Evolutionary conservation across 2,797 vertebrate species (phyloP), one percentile per base, ranked within the genome.

Genomic region (Masticophis lateralis): DNA sequence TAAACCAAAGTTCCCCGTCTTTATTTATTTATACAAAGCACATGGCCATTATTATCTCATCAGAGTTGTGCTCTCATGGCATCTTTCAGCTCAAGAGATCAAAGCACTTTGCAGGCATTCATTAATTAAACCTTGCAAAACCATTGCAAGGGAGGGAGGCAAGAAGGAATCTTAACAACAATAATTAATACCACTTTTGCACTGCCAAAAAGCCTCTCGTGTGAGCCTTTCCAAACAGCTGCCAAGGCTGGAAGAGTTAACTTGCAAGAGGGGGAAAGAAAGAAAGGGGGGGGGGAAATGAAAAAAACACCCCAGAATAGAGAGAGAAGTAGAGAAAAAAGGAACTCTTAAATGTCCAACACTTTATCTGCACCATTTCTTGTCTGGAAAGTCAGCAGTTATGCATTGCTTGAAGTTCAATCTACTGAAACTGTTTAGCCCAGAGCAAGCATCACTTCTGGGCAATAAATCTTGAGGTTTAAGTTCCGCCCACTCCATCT

Each of bases 1-100:
- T 8, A 94, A 95, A 95, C 92, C 95, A 93, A 96, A 93, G 92
- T 94, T 96, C 94, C 12, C 8, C 95, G 88, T 95, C 95, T 95
- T 97, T 94, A 91, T 96, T 97, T 97, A 97, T 97, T 97, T 96
- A 97, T 97, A 95, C 95, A 93, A 92, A 95, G 91, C 93, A 92
- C 93, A 94, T 92, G 47, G 87, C 92, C 94, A 96, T 87, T 96
- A 94, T 95, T 96, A 94, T 69, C 92, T 94, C 87, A 56, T 96
- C 94, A 96, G 92, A 69, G 66, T 96, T 96, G 94, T 93, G 91
- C 92, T 96, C 95, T 90, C 79, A 0, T 96, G 95, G 95, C 66
- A 14, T 95, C 96, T 96, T 97, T 96, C 95, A 96, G 91, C 92
- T 95, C 89, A 83, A 94, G 92, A 94, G 91, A 94, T 96, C 93